phyloP scores from a whole-genome alignment of 2,888 invertebrate species.

The Archips xylosteana region DNA sequence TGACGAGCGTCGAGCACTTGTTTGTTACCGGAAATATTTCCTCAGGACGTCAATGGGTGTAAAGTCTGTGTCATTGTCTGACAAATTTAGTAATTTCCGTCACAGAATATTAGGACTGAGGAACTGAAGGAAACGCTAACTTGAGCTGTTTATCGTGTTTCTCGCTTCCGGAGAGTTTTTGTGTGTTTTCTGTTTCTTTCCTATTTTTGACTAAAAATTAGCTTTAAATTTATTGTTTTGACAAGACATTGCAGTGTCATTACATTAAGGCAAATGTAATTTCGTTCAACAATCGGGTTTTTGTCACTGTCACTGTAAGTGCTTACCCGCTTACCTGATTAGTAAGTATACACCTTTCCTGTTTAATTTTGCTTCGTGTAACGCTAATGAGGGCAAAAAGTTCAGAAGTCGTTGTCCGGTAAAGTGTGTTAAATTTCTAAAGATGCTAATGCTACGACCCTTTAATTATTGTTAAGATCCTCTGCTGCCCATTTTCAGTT shows the following conservation, averaged over 20 bases:
- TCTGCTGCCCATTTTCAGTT: not conserved
- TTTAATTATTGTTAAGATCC: constrained; percentile 17
- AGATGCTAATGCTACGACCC: constrained; percentile 26
- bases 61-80: not conserved
- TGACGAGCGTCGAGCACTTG: not conserved
- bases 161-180: not conserved
- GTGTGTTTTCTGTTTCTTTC: not conserved
- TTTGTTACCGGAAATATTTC: constrained; percentile 11
- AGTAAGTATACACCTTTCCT: constrained; percentile 26
- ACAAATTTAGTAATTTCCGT: constrained; percentile 25
- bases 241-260: not conserved
- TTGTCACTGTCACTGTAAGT: constrained; percentile 2
- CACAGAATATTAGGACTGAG: constrained; percentile 1
- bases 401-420: constrained; percentile 42
- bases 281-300: not conserved
- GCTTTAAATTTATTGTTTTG: not conserved
- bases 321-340: constrained; percentile 22
- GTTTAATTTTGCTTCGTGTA: constrained; percentile 36
- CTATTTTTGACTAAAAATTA: not conserved
- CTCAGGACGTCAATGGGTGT: constrained; percentile 1
- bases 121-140: not conserved
- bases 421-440: constrained; percentile 34
- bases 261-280: no score
- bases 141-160: not conserved
- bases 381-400: constrained; percentile 43